Conservation (phyloP, 2,113 vertebrate genomes). For the Microtus oregoni region DNA sequence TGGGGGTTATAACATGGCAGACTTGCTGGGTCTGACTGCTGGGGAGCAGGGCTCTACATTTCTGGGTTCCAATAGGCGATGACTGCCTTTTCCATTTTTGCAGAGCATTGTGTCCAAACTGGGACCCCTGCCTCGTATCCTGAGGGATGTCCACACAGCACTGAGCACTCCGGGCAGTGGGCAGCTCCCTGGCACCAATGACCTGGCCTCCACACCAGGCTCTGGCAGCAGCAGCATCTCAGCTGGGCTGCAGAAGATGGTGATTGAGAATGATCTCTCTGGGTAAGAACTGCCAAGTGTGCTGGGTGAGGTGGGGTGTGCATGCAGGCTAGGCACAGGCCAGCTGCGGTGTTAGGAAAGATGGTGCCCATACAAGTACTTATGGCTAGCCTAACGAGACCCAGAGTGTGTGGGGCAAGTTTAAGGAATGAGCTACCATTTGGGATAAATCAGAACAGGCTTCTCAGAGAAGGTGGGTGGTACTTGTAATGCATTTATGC, state of each 20-base stretch:
- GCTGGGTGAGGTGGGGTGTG: not conserved
- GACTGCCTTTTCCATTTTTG: constrained; percentile 1
- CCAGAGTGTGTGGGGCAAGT: not conserved
- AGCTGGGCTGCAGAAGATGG: constrained; percentile 96
- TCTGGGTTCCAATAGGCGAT: constrained; percentile 3
- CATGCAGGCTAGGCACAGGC: not conserved
- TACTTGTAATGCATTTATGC: not conserved
- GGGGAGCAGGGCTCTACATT: fast-evolving
- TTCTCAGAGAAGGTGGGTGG: not conserved
- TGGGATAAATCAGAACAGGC: not conserved
- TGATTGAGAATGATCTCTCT: constrained; percentile 96
- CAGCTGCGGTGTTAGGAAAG: not conserved
- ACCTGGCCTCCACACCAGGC: constrained; percentile 89
- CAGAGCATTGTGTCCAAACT: constrained; percentile 94
- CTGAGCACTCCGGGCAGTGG: constrained; percentile 93
- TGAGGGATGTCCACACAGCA: constrained; percentile 94
- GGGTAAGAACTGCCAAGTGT: constrained; percentile 89
- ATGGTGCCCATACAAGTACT: not conserved
- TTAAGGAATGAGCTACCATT: not conserved
- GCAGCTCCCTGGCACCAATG: constrained; percentile 88
- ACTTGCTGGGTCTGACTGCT: not conserved
- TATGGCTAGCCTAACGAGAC: not conserved
- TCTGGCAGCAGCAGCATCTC: constrained; percentile 93
- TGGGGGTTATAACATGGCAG: not conserved
- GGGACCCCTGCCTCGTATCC: constrained; percentile 95